Evolutionary conservation across 2,888 invertebrate genomes (phyloP).

Genomic region (Dolichopus griseipennis): DNA sequence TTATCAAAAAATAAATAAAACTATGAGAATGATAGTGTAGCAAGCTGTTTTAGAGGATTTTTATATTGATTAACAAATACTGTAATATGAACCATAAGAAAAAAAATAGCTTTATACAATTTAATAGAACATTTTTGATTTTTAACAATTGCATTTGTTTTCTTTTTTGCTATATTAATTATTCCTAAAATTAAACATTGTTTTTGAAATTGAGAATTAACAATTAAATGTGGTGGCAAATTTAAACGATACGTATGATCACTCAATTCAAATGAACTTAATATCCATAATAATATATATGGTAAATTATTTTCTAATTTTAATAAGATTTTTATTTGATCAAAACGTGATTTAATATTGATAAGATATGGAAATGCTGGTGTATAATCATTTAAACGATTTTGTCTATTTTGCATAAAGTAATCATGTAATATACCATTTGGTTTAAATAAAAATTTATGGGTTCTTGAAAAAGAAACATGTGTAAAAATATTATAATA

Average conservation of each 20-base stretch:
- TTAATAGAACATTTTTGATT: neutral
- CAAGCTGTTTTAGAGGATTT: too few species aligned
- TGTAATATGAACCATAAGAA: neutral
- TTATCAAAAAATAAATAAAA: too few species aligned
- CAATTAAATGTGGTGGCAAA: neutral
- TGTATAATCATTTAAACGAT: neutral
- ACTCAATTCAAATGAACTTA: constrained; percentile 3
- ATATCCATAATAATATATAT: neutral
- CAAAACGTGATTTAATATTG: neutral
- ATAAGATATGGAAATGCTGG: neutral
- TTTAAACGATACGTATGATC: constrained; percentile 6
- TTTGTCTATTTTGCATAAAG: too few species aligned
- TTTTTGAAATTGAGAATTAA: too few species aligned
- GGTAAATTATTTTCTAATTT: neutral
- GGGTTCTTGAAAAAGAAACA: too few species aligned
- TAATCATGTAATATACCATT: constrained; percentile 2
- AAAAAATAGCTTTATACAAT: constrained; percentile 14
- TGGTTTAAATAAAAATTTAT: neutral
- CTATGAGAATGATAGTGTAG: too few species aligned
- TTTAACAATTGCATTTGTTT: too few species aligned
- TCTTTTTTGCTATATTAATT: constrained; percentile 8
- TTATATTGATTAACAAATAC: too few species aligned
- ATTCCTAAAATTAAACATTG: neutral
- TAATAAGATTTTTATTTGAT: constrained; percentile 2
- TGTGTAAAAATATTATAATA: too few species aligned